These are phyloP conservation scores for Fregetta grallaria DNA, from an alignment of 2,113 vertebrate species.

Conservation along the genomic window DNA sequence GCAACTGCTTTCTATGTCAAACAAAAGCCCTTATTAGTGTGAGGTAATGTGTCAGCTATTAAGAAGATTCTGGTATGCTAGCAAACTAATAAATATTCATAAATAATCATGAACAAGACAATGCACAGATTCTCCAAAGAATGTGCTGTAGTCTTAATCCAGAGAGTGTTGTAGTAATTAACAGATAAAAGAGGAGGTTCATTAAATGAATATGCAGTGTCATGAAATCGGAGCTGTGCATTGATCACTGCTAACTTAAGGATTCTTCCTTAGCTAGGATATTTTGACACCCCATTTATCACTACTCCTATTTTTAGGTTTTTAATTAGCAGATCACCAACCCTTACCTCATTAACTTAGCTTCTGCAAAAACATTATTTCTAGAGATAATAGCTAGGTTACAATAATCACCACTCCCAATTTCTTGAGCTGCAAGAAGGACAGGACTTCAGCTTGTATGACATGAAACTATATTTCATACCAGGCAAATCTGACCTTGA, in stretches of 20 bases:
- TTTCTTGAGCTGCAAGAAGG: conserved; percentile 39
- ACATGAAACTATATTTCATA: neutral
- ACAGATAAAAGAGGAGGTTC: conserved; percentile 79
- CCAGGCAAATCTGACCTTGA: conserved; percentile 3
- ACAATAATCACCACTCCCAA: conserved; percentile 46
- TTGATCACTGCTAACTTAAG: conserved; percentile 77
- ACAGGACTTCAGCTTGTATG: neutral
- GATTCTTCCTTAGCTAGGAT: conserved; percentile 69
- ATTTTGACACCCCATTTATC: conserved; percentile 85
- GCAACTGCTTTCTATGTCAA: conserved; percentile 57
- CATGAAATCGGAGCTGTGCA: conserved; percentile 71
- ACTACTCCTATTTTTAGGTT: conserved; percentile 85
- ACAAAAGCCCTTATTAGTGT: conserved; percentile 51
- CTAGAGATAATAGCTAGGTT: conserved; percentile 62
- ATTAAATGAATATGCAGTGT: conserved; percentile 83
- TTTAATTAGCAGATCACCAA: conserved; percentile 81
- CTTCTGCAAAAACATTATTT: conserved; percentile 71
- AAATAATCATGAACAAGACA: conserved; percentile 70
- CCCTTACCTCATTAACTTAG: conserved; percentile 81
- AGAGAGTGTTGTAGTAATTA: conserved; percentile 80
- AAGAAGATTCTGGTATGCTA: neutral
- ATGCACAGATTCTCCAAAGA: conserved; percentile 59
- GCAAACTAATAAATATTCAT: conserved; percentile 61
- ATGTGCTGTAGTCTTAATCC: conserved; percentile 70
- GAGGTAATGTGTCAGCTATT: conserved; percentile 25